Percentiles rank a stretch among this genome's conserved stretches.
These are phyloP conservation scores for Anser cygnoides DNA, from an alignment of 2,113 vertebrate species.

Conservation along the genomic window DNA sequence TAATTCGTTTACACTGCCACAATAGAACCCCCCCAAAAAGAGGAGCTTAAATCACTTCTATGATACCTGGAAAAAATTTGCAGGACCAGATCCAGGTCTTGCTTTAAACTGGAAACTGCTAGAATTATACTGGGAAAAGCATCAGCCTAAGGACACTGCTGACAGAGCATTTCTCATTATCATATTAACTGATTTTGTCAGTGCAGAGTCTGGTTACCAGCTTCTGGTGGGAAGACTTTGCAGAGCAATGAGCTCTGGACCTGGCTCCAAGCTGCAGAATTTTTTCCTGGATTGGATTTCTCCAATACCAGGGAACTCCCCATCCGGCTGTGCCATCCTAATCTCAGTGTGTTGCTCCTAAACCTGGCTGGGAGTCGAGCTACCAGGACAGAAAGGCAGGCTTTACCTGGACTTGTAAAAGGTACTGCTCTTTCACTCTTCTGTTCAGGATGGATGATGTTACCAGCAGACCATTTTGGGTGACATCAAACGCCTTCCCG, in stretches of 20 bases:
- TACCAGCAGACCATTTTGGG: constrained; percentile 88
- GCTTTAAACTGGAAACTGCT: neutral
- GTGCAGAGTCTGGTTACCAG: neutral
- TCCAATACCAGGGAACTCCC: neutral
- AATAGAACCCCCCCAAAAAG: constrained; percentile 7
- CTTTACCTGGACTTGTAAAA: constrained; percentile 91
- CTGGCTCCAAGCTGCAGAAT: neutral
- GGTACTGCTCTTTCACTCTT: constrained; percentile 80
- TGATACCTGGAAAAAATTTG: neutral
- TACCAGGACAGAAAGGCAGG: neutral
- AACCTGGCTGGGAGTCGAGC: neutral
- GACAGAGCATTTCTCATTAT: neutral
- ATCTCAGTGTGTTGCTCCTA: neutral
- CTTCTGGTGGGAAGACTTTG: constrained; percentile 1
- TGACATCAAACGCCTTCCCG: constrained; percentile 86
- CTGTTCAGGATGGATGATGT: constrained; percentile 81
- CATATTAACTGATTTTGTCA: constrained; percentile 10
- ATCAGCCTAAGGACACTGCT: neutral
- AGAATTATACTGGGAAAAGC: neutral
- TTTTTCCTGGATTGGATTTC: constrained; percentile 15
- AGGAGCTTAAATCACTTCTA: neutral
- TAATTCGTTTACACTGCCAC: neutral
- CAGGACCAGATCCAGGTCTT: constrained; percentile 1
- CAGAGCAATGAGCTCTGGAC: constrained; percentile 2
- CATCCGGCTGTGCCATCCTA: neutral